Evolutionary conservation across 2,888 invertebrate genomes (phyloP).

Genomic region (Dendrolimus pini): DNA sequence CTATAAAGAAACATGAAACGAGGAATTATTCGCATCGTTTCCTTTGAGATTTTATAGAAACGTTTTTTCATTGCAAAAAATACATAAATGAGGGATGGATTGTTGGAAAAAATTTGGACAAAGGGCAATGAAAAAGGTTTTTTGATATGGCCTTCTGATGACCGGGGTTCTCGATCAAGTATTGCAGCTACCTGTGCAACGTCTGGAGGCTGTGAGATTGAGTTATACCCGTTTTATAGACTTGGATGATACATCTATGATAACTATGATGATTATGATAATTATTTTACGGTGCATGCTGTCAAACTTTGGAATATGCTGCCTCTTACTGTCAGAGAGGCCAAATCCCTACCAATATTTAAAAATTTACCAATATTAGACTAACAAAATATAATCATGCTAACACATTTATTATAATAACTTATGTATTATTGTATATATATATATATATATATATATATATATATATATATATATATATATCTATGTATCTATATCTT

Average conservation of each 20-base stretch:
- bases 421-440: too few relatives aligned
- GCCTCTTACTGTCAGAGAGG: too few relatives aligned
- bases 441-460: too few relatives aligned
- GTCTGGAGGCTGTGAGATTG: background rate
- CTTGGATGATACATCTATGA: background rate
- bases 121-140: conserved; percentile 57
- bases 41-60: conserved; percentile 68
- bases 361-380: too few relatives aligned
- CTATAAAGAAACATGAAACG: conserved; percentile 67
- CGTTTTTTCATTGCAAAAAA: conserved; percentile 71
- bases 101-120: conserved; percentile 61
- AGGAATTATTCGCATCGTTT: conserved; percentile 75
- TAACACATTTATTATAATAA: too few relatives aligned
- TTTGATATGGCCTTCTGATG: conserved; percentile 54
- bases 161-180: conserved; percentile 44
- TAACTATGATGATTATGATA: too few relatives aligned
- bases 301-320: too few relatives aligned
- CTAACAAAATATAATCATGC: too few relatives aligned
- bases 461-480: too few relatives aligned
- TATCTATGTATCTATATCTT: too few relatives aligned
- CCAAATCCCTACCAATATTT: too few relatives aligned
- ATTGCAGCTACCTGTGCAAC: conserved; percentile 26
- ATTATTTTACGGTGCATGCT: too few relatives aligned
- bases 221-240: background rate
- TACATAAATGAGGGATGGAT: conserved; percentile 55